phyloP scores from a whole-genome alignment of 1,140 invertebrate species.

The Rhopalosiphum maidis region DNA sequence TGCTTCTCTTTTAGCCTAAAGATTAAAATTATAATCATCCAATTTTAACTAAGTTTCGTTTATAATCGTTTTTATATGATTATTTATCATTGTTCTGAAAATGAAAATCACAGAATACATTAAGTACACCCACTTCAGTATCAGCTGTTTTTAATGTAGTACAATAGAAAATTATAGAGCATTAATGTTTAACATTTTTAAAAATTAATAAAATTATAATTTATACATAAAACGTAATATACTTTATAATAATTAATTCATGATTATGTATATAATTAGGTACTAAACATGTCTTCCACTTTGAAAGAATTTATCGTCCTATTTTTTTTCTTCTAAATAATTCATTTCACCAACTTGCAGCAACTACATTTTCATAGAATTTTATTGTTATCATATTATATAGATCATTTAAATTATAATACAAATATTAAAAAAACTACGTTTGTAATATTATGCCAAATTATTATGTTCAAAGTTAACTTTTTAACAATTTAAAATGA shows the following conservation, averaged over 20 bases:
- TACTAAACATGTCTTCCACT: not conserved
- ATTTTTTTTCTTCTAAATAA: not conserved
- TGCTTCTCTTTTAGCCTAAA: too few relatives aligned
- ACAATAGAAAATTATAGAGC: not conserved
- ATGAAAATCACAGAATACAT: slow-evolving; percentile 1
- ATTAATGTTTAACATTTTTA: not conserved
- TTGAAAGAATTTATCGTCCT: not conserved
- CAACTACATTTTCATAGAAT: not conserved
- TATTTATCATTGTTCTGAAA: slow-evolving; percentile 4
- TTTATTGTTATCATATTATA: not conserved
- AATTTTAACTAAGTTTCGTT: not conserved
- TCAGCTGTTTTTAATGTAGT: not conserved
- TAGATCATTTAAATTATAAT: not conserved
- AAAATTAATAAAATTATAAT: slow-evolving; percentile 7
- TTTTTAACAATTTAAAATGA: not conserved
- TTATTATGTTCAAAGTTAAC: not conserved
- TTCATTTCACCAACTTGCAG: not conserved
- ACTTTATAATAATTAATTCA: not conserved
- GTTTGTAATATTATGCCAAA: not conserved
- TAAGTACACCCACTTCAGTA: not conserved
- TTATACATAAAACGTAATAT: not conserved
- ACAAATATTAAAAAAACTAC: not conserved
- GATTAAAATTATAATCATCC: not conserved
- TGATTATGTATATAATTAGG: not conserved
- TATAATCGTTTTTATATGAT: not conserved